Conservation (phyloP, 2,113 vertebrate genomes). For the Cynocephalus volans region DNA sequence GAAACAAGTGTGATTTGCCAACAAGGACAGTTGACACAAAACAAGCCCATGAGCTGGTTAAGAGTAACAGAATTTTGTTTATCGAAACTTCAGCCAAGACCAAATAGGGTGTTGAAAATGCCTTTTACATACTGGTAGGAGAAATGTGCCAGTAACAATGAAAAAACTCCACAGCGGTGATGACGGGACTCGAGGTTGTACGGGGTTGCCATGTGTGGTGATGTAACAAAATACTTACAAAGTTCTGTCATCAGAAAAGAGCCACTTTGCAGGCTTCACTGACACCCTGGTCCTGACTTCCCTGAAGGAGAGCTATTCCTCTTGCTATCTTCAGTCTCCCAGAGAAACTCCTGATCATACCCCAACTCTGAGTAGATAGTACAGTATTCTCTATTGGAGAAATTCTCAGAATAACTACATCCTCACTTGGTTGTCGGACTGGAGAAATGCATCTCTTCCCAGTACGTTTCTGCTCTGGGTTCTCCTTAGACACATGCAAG, state of each 20-base stretch:
- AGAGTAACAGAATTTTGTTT: slow-evolving; percentile 82
- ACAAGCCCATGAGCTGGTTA: slow-evolving; percentile 94
- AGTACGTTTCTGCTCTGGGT: slow-evolving; percentile 78
- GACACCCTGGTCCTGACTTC: slow-evolving; percentile 86
- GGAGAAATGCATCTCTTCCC: slow-evolving; percentile 86
- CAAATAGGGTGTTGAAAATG: too few relatives aligned
- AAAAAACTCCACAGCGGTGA: slow-evolving; percentile 78
- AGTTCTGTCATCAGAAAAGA: slow-evolving; percentile 73
- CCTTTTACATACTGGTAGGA: too few relatives aligned
- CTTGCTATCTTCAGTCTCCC: slow-evolving; percentile 83
- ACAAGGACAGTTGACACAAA: slow-evolving; percentile 95
- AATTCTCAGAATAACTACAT: slow-evolving; percentile 89
- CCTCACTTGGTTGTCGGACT: slow-evolving; percentile 86
- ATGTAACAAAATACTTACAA: slow-evolving; percentile 89
- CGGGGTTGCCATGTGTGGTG: slow-evolving; percentile 92
- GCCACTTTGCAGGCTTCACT: slow-evolving; percentile 86
- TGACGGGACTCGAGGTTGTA: slow-evolving; percentile 93
- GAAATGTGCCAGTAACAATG: too few relatives aligned
- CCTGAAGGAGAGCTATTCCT: slow-evolving; percentile 85
- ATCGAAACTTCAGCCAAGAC: too few relatives aligned
- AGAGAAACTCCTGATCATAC: slow-evolving; percentile 82
- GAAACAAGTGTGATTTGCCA: slow-evolving; percentile 95
- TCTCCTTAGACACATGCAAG: slow-evolving; percentile 45
- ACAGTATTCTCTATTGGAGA: slow-evolving; percentile 85
- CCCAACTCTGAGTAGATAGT: slow-evolving; percentile 82